Base-by-base conservation (phyloP, 2,113 vertebrate species). In the Reinhardtius hippoglossoides region DNA sequence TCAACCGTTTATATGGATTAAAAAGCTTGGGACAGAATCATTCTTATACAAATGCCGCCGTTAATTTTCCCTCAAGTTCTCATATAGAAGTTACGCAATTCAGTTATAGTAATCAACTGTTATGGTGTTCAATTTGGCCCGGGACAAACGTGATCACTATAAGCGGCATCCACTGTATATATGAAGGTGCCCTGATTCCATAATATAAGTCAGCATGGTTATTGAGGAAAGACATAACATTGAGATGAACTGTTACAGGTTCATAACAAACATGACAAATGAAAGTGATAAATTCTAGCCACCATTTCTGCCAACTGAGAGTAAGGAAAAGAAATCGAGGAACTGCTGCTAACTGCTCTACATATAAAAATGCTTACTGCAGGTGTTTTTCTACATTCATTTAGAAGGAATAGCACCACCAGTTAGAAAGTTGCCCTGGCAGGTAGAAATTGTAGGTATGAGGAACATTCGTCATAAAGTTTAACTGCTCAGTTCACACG, bases 261-360 rank as follows among this genome's bases (percentile, higher is more conserved):
- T 9, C 12, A 57, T 69, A 46, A 56, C 31, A 9, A 69, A 44
- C 60, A 57, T 69, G 46, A 56, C 31, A 13, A 69, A 44, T 60
- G 23, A 31, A 42, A 35, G 37, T 37, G 26, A 48, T n/a, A 12
- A 15, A 66, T 40, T 35, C 0, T 1, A 57, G 31, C 18, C 9
- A 56, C 9, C 31, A 46, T 18, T 24, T 58, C 48, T 20, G 21
- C n/a, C 27, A 52, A 46, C 16, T 6, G n/a, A 24, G 59, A 14
- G 10, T 44, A 15, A 44, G 55, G 35, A 20, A 26, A 56, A 23
- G 3, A 24, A 42, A 23, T 20, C 5, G 13, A n/a, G 15, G 4
- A n/a, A 40, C 21, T 26, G 20, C n/a, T 21, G 35, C 20, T 40
- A n/a, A 10, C 4, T 20, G 20, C 37, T 55, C 24, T n/a, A 40